Base-by-base conservation (phyloP, 2,888 invertebrate genomes). In the Mimumesa dahlbomi region DNA sequence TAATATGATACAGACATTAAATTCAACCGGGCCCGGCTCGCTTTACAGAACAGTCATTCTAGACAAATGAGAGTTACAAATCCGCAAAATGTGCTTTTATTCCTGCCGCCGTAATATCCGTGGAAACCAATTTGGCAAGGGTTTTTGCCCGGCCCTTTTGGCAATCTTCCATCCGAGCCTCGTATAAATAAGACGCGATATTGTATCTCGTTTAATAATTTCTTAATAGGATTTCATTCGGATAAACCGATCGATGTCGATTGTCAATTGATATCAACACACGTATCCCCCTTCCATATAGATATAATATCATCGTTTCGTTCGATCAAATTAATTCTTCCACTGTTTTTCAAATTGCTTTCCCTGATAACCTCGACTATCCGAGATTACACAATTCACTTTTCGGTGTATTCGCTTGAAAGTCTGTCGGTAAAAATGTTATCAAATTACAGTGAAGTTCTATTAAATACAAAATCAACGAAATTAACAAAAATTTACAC, bases 111-210 rank as follows among this genome's bases (percentile, higher is more conserved):
- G 75, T 64, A 77, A 82, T 82, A 73, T n/a, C 64, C 67, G 52
- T 62, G 66, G 65, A 75, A 74, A 77, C 73, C 79, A 81, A 84
- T 84, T 84, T 84, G 84, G 82, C 84, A 84, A 52, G n/a, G 46
- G 54, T 58, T 48, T 50, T 68, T 43, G 62, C 68, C 67, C 62
- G 62, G 64, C 52, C 61, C 57, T 59, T 75, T 68, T 84, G 84
- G 82, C 83, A 67, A 59, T 64, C 61, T 63, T 73, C 83, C 85
- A 83, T n/a, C n/a, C 75, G 72, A 75, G 73, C 70, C 57, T 54
- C 62, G 64, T 54, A 68, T 71, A 70, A 72, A 69, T 81, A 75
- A 75, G 61, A 21, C 45, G 43, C 34, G 67, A 78, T 68, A 62
- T 65, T 42, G 65, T 73, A 67, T 70, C 29, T 25, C 62, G 57